Evolutionary conservation across 2,113 vertebrate genomes (phyloP).

Genomic region (Mobula hypostoma): DNA sequence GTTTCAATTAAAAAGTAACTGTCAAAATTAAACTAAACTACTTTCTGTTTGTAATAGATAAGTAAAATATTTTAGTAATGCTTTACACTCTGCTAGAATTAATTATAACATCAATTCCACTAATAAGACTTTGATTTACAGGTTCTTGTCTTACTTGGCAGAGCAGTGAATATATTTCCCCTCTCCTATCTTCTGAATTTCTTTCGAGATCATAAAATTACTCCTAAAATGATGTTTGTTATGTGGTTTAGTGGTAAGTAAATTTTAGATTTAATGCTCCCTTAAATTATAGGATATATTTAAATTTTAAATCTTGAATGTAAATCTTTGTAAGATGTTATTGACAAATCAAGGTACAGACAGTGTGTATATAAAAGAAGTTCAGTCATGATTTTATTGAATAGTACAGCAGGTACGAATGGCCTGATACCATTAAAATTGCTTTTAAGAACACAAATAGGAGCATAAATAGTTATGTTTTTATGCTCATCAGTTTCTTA

Average conservation of each 20-base stretch:
- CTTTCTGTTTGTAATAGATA: too few relatives aligned
- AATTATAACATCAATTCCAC: not conserved
- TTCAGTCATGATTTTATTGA: too few relatives aligned
- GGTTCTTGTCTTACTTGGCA: conserved; percentile 86
- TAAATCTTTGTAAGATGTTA: not conserved
- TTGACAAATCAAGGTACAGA: too few relatives aligned
- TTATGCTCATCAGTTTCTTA: not conserved
- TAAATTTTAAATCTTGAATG: not conserved
- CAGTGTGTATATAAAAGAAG: too few relatives aligned
- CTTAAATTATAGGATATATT: not conserved
- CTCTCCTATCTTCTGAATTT: conserved; percentile 93
- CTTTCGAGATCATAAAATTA: conserved; percentile 97
- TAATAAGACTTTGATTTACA: conserved; percentile 45
- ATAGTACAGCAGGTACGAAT: too few relatives aligned
- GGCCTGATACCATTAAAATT: too few relatives aligned
- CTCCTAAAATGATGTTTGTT: conserved; percentile 98
- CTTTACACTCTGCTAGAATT: not conserved
- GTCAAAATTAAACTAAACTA: not conserved
- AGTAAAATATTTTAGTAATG: not conserved
- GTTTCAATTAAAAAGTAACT: too few relatives aligned
- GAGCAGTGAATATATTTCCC: conserved; percentile 93
- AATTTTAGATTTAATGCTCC: not conserved
- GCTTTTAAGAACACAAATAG: too few relatives aligned
- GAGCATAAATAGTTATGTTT: too few relatives aligned
- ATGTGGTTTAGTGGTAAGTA: conserved; percentile 99